A percentile compares a stretch with the other conserved stretches of the same genome.
These are phyloP conservation scores for Zygothrica quintamaculata DNA, from an alignment of 2,888 invertebrate genomes.

Conservation along the genomic window DNA sequence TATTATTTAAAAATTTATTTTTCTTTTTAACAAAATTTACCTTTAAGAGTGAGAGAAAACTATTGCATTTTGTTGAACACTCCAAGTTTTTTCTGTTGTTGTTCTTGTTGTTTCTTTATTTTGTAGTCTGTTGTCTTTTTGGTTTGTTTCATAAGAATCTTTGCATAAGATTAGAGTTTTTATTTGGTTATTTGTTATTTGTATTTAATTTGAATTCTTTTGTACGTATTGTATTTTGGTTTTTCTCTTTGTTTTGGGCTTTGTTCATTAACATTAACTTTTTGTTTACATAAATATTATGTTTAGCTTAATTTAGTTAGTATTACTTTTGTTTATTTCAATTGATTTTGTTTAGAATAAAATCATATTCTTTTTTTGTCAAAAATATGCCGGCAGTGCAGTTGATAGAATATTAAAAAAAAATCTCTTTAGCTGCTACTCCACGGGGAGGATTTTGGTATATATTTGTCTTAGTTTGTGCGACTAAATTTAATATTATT, in stretches of 20 bases:
- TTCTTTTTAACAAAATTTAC: constrained; percentile 44
- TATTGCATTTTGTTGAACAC: constrained; percentile 72
- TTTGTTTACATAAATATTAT: too few relatives aligned
- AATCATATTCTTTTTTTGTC: constrained; percentile 71
- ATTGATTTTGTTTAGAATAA: constrained; percentile 56
- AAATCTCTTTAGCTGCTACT: constrained; percentile 43
- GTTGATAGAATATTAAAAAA: constrained; percentile 63
- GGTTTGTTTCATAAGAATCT: constrained; percentile 68
- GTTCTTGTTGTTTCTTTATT: constrained; percentile 19
- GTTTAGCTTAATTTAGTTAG: background rate
- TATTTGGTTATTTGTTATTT: background rate
- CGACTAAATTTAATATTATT: constrained; percentile 47
- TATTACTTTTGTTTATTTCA: constrained; percentile 2
- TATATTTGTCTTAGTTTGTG: constrained; percentile 53
- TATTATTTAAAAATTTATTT: background rate
- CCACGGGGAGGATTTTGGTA: constrained; percentile 17
- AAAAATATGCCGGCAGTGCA: constrained; percentile 79
- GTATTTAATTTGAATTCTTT: background rate
- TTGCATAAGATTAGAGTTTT: constrained; percentile 45
- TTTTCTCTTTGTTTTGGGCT: too few relatives aligned
- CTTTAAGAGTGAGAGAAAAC: constrained; percentile 64
- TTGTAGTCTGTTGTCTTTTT: constrained; percentile 46
- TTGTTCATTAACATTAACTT: background rate
- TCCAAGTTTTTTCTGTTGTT: constrained; percentile 30
- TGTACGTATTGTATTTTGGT: constrained; percentile 1